These are phyloP conservation scores for Glareola pratincola DNA, from an alignment of 2,113 vertebrate species.

Conservation along the genomic window DNA sequence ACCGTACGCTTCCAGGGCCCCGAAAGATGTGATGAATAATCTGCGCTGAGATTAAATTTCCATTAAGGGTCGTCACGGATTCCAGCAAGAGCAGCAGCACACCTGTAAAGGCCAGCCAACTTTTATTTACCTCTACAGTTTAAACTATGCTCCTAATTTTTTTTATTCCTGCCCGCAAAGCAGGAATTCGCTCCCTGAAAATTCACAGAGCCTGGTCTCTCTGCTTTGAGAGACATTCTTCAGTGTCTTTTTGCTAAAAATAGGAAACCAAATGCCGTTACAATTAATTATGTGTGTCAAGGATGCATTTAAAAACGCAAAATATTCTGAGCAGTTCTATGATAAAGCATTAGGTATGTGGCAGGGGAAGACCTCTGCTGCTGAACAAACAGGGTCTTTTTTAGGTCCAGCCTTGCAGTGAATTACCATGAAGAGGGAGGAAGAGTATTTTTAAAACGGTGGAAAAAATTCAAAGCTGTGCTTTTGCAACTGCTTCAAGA, in stretches of 20 bases:
- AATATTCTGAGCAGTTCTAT: neutral
- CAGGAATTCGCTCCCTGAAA: neutral
- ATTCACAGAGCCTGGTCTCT: neutral
- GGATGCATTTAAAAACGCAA: neutral
- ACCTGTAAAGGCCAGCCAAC: neutral
- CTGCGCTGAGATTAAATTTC: neutral
- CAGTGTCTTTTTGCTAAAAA: neutral
- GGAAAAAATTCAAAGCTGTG: neutral
- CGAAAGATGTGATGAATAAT: neutral
- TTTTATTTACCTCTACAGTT: neutral
- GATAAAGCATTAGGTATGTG: neutral
- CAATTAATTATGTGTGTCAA: neutral
- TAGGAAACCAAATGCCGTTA: neutral
- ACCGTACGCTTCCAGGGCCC: neutral
- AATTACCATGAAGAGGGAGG: neutral
- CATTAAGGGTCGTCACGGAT: neutral
- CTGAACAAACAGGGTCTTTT: neutral
- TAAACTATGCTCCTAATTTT: neutral
- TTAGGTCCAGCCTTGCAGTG: neutral
- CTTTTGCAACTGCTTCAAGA: neutral
- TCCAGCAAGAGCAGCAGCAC: neutral
- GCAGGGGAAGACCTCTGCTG: neutral
- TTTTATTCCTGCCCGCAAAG: neutral
- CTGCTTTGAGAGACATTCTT: neutral
- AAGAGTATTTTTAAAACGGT: constrained; percentile 37